Evolutionary conservation across 2,113 vertebrate species (phyloP), one percentile per base, ranked within the genome.

Genomic region (Microtus oregoni): DNA sequence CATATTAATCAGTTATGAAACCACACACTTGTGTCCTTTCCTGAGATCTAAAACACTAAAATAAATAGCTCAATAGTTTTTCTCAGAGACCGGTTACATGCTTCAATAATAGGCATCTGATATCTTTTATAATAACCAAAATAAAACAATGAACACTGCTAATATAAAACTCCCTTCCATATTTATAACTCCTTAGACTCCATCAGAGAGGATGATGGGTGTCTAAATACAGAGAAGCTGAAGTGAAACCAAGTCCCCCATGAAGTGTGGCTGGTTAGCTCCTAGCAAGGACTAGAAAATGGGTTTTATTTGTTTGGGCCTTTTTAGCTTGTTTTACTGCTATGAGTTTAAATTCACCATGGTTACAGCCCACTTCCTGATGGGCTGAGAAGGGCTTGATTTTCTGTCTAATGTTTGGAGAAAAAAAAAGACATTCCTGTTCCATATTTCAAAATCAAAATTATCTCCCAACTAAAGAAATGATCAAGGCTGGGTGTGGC

Each of bases 371-470:
- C 89, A 88, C 90, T 90, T 94, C 85, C 85, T 93, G 47, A 63
- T 28, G 14, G 90, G 22, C 93, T 96, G 93, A 82, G 92, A 82
- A 90, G 70, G 55, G 95, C 90, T 93, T 44, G 12, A 58, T 96
- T 96, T 96, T 96, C 75, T 89, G 81, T 50, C 76, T 92, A 47
- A 93, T 89, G n/a, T 96, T 98, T 93, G 78, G 79, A 90, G 92
- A 94, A 97, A 98, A 50, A 97, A 38, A 4, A 90, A 90, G 90
- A 98, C 97, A 92, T 97, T 97, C 86, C 91, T 95, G 61, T 97
- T 98, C 81, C 81, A 95, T 86, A 95, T 82, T 89, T 77, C 78
- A 73, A 96, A 96, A 95, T 72, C 90, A 92, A 96, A 96, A 95
- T 94, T 95, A 92, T 61, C 61, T 94, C 77, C 67, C 82, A 86